Conservation (phyloP, 2,888 invertebrate genomes). For the Synergus umbraculus region DNA sequence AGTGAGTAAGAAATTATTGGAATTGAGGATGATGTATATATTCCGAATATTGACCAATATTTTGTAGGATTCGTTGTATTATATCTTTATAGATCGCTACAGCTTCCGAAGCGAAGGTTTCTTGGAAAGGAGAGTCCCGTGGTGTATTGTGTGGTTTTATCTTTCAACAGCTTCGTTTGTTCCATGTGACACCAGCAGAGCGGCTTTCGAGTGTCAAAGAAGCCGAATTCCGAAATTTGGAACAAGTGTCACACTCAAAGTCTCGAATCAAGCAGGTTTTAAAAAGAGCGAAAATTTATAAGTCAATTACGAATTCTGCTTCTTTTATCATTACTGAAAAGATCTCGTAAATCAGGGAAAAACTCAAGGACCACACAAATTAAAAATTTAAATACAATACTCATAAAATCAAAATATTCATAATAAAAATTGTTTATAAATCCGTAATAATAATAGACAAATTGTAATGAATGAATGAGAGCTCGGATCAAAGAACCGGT, state of each 20-base stretch:
- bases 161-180: conserved; percentile 73
- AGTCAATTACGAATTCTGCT: conserved; percentile 4
- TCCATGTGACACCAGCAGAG: conserved; percentile 64
- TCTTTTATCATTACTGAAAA: background rate
- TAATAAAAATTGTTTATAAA: no score
- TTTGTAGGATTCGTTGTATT: background rate
- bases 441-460: background rate
- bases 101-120: conserved; percentile 56
- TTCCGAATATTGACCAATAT: conserved; percentile 9
- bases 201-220: conserved; percentile 58
- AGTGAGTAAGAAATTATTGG: conserved; percentile 2
- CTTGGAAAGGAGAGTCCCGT: conserved; percentile 58
- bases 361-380: background rate
- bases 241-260: conserved; percentile 51
- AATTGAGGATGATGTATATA: background rate
- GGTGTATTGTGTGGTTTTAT: conserved; percentile 72
- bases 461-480: background rate
- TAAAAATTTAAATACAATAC: background rate
- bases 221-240: conserved; percentile 55
- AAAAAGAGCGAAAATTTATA: background rate
- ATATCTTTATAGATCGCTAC: conserved; percentile 39
- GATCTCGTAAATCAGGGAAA: background rate
- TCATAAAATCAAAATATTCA: no score
- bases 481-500: background rate
- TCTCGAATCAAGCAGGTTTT: conserved; percentile 15